These are phyloP conservation scores for Buphagus erythrorhynchus DNA, from an alignment of 2,797 vertebrate species.

Conservation along the genomic window DNA sequence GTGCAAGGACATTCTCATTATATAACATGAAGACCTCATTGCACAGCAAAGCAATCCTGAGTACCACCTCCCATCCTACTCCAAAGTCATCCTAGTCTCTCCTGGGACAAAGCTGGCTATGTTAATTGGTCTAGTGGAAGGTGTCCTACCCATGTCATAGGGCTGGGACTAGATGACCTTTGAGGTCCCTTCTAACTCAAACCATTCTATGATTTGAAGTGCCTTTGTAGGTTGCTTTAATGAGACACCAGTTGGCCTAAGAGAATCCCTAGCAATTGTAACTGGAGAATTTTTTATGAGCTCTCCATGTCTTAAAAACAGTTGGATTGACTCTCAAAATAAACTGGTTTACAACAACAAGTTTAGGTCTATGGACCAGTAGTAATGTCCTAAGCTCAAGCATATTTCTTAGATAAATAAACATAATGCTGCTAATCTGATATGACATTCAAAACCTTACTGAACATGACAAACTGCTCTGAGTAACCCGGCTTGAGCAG, in stretches of 20 bases:
- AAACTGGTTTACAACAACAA: neutral
- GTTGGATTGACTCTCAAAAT: neutral
- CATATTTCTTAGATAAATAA: neutral
- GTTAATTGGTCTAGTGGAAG: neutral
- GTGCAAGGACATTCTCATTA: neutral
- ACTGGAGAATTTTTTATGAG: neutral
- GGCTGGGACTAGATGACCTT: neutral
- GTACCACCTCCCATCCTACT: neutral
- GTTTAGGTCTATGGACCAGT: neutral
- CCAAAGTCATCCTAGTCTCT: neutral
- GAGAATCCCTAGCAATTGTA: neutral
- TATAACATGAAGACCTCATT: accelerated
- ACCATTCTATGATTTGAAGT: neutral
- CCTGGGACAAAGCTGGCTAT: neutral
- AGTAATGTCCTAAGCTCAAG: neutral
- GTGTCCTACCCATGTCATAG: too few species aligned
- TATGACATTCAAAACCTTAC: neutral
- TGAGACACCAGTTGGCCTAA: neutral
- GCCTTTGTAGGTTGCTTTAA: neutral
- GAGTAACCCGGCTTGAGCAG: neutral
- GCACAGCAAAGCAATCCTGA: neutral
- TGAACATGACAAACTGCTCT: neutral
- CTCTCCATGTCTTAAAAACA: neutral
- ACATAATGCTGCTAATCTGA: neutral
- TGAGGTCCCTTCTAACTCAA: neutral